Conservation (phyloP, 2,797 vertebrate genomes). For the Intellagama lesueurii region DNA sequence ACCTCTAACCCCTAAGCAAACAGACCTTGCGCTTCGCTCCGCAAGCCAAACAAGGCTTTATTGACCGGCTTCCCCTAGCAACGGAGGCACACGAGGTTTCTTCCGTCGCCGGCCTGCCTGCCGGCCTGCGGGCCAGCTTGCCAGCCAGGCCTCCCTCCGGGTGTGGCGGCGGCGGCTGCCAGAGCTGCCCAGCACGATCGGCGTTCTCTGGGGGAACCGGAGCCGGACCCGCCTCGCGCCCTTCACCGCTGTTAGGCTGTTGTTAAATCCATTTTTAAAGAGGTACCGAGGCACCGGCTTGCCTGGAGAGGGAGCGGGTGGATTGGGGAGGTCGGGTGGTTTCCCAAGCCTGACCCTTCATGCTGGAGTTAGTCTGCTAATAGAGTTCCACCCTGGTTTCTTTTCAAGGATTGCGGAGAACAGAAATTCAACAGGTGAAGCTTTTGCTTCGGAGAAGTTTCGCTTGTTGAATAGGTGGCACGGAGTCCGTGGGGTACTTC, state of each 20-base stretch:
- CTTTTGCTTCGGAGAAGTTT: neutral
- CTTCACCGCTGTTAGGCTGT: neutral
- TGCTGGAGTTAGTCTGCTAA: no score
- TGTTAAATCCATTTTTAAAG: conserved; percentile 18
- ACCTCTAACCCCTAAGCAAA: conserved; percentile 85
- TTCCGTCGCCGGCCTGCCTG: neutral
- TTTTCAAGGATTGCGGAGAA: neutral
- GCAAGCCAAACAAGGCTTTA: conserved; percentile 82
- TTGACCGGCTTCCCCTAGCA: conserved; percentile 84
- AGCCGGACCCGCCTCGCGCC: neutral
- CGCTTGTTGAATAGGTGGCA: neutral
- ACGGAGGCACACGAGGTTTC: conserved; percentile 75
- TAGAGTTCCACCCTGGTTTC: no score
- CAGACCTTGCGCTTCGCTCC: conserved; percentile 81
- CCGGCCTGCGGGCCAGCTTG: neutral
- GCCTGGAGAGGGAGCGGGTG: neutral
- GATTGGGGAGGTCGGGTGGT: neutral
- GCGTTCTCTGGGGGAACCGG: neutral
- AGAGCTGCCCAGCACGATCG: neutral
- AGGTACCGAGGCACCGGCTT: neutral
- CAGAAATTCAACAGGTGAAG: neutral
- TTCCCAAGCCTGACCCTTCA: neutral
- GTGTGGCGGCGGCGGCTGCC: neutral
- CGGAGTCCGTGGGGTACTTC: no score
- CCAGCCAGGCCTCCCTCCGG: neutral